phyloP scores from a whole-genome alignment of 2,797 vertebrate genomes.

The Diceros bicornis region DNA sequence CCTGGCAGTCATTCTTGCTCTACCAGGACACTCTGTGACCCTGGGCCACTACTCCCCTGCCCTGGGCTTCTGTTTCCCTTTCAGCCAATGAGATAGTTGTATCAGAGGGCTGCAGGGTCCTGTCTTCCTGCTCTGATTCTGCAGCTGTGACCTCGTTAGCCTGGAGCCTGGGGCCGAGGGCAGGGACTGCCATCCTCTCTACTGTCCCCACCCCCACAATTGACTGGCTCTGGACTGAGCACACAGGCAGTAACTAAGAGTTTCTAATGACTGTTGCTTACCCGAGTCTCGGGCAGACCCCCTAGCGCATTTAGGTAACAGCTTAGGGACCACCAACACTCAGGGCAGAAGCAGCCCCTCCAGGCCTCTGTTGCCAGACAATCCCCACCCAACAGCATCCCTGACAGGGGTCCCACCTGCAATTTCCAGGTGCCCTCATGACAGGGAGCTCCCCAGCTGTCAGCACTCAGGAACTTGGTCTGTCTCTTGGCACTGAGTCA shows the following conservation, averaged over 20 bases:
- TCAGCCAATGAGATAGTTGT: not conserved
- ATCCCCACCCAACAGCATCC: no score
- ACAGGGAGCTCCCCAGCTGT: not conserved
- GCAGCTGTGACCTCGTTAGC: not conserved
- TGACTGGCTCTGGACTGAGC: no score
- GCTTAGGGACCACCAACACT: not conserved
- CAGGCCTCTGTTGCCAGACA: no score
- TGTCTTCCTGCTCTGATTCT: not conserved
- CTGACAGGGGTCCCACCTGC: no score
- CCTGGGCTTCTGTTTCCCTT: not conserved
- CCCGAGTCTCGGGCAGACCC: not conserved
- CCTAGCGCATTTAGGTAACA: no score
- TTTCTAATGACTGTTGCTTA: no score
- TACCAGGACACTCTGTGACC: not conserved
- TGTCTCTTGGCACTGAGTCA: not conserved
- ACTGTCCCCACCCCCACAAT: not conserved
- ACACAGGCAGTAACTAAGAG: accelerated
- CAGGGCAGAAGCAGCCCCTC: not conserved
- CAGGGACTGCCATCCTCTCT: no score
- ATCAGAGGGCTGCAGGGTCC: accelerated
- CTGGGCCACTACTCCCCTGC: no score
- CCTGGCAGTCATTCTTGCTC: not conserved
- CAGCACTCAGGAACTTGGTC: not conserved
- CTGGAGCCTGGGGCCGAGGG: accelerated
- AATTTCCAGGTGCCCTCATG: no score